Evolutionary conservation across 2,113 vertebrate genomes (phyloP), one percentile per base, ranked within the genome.

Genomic region (Tautogolabrus adspersus): DNA sequence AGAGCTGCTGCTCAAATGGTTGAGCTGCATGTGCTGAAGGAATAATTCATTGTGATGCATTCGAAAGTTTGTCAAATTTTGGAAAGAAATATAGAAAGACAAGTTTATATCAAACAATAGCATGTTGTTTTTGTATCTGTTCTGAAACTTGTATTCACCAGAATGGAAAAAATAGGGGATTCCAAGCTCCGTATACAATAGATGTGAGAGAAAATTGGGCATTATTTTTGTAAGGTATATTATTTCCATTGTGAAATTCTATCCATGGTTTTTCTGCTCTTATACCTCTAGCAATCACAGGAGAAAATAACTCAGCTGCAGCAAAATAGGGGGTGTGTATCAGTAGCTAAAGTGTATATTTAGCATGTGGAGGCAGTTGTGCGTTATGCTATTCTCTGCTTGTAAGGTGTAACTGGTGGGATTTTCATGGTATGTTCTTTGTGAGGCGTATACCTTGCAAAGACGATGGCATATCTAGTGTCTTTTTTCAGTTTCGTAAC

Each of bases 171-270:
- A 49, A 40, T 16, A 59, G 34, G 30, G 44, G 42, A 34, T 70
- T 8, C 13, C 19, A 30, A n/a, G 49, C 23, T 8, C 4, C 10
- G 2, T 40, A 40, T 10, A 47, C 5, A 10, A 47, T 11, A 16
- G 13, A 47, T 47, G 46, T 18, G 6, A 49, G 16, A 7, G 18
- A 49, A 15, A 49, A 8, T 15, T 13, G 19, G 13, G 23, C 9
- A 12, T 47, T 46, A 22, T 46, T 64, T 64, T 34, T 38, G 51
- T 13, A 38, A 9, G 6, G 4, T 23, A 11, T 34, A 51, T 22
- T 63, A 51, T 77, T 77, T 42, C 38, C 9, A 26, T 15, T 42
- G 10, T 22, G 37, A 60, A 30, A 51, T 55, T 49, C 38, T 34
- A 30, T 40, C 44, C 37, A 3, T 8, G 21, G 22, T 65, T 42